Evolutionary conservation across 2,113 vertebrate species (phyloP).

Genomic region (Callospermophilus lateralis): DNA sequence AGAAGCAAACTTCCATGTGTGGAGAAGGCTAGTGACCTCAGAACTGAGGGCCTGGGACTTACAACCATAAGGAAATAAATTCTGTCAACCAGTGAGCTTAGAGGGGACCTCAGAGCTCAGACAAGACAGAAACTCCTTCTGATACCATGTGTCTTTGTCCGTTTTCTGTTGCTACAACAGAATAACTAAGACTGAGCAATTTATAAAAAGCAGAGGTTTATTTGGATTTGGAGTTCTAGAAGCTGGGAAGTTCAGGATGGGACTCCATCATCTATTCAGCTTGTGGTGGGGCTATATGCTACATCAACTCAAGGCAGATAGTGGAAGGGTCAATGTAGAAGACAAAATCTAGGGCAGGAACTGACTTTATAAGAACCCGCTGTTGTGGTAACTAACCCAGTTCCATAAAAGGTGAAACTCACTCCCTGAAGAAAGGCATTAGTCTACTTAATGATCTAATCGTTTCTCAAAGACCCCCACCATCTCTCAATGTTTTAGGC

Average conservation of each 20-base stretch:
- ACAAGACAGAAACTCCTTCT: not conserved
- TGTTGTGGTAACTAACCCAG: not conserved
- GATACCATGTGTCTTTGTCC: not conserved
- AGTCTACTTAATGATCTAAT: not conserved
- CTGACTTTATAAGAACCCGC: not conserved
- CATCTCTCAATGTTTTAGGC: no score
- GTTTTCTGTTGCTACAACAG: not conserved
- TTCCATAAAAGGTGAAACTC: not conserved
- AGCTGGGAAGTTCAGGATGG: not conserved
- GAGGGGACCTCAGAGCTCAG: not conserved
- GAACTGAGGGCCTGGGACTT: not conserved
- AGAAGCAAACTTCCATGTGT: no score
- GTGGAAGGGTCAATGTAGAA: not conserved
- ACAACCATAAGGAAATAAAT: not conserved
- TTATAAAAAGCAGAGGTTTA: not conserved
- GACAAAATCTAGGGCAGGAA: not conserved
- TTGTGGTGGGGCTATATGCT: not conserved
- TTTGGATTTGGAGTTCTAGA: not conserved
- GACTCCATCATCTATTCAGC: not conserved
- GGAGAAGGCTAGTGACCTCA: not conserved
- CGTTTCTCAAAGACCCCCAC: no score
- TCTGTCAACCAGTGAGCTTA: no score
- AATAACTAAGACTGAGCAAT: not conserved
- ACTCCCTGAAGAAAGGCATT: not conserved
- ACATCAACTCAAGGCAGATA: not conserved